A percentile compares a stretch with the other conserved stretches of the same genome.
These are phyloP conservation scores for Gadus macrocephalus DNA, from an alignment of 2,113 vertebrate genomes.

Conservation along the genomic window DNA sequence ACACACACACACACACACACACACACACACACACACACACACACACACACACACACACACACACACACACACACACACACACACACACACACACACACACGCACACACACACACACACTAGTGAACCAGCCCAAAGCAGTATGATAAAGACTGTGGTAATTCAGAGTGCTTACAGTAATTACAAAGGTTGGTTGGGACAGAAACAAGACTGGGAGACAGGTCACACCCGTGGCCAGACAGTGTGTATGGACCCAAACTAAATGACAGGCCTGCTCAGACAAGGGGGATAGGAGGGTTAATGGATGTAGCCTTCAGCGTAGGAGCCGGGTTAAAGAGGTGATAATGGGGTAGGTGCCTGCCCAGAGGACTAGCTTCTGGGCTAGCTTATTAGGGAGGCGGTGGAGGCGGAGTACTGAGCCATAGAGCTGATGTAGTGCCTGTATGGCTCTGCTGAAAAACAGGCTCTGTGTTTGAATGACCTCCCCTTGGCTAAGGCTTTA, in stretches of 20 bases:
- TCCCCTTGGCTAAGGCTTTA: too few species aligned
- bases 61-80: conserved; percentile 6
- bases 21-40: background rate
- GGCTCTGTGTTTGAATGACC: too few species aligned
- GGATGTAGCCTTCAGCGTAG: conserved; percentile 32
- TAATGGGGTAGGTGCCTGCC: conserved; percentile 46
- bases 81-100: background rate
- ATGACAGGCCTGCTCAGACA: conserved; percentile 22
- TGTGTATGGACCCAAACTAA: conserved; percentile 29
- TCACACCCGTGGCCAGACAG: conserved; percentile 26
- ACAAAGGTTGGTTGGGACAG: conserved; percentile 9
- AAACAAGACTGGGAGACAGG: conserved; percentile 30
- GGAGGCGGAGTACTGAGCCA: conserved; percentile 44
- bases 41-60: conserved; percentile 9
- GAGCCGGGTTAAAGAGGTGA: conserved; percentile 53
- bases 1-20: conserved; percentile 9
- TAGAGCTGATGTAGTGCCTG: too few species aligned
- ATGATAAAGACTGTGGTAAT: conserved; percentile 21
- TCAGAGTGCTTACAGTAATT: conserved; percentile 33
- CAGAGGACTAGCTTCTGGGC: conserved; percentile 1
- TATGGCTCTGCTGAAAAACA: too few species aligned
- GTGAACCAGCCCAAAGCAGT: background rate
- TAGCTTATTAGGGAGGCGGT: conserved; percentile 32
- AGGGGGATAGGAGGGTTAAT: conserved; percentile 26
- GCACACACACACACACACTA: conserved; percentile 12